Evolutionary conservation across 92 coral and sea anemone species (phyloP), one percentile per base, ranked within the genome.

Genomic region (Actinostola sp.): DNA sequence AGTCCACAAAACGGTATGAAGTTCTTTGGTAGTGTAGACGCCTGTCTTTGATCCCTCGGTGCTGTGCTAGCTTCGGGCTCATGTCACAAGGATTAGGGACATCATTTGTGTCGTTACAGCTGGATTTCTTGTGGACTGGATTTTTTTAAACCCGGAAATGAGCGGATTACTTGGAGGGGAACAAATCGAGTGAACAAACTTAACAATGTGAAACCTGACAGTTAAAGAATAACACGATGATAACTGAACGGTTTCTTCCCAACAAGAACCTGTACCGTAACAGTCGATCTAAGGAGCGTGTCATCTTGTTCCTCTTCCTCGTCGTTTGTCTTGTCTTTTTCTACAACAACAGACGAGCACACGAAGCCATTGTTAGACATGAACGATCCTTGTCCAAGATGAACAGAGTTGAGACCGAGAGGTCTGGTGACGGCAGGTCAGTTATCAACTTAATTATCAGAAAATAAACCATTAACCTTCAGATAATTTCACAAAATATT

Each of bases 281-380:
- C 55, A 66, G 42, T 63, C 48, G 69, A 24, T 63, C 49, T 24
- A 66, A 28, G 57, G 71, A 66, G 23, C 55, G 71, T 12, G 2
- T 43, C 10, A 45, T 49, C 28, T 70, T 70, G 16, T 16, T 46
- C 6, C 28, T 12, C 4, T 70, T 49, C 24, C 17, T 70, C 0
- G 14, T 72, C 28, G 67, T 59, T 28, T 72, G 78, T 30, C 33
- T 72, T 13, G 21, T 72, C 68, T 72, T 72, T 39, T 44, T 57
- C 49, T 72, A 72, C 36, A 59, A 56, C 30, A 61, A 72, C 59
- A 60, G 78, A 39, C 51, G 33, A 57, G 50, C 61, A 33, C 68
- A 72, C 31, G 78, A 72, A 35, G 35, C 31, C 5, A 57, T 72
- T n/a, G 32, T 39, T n/a, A 72, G 51, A 30, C 44, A 72, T 24